Evolutionary conservation across 2,888 invertebrate species (phyloP).

Genomic region (Myathropa florea): DNA sequence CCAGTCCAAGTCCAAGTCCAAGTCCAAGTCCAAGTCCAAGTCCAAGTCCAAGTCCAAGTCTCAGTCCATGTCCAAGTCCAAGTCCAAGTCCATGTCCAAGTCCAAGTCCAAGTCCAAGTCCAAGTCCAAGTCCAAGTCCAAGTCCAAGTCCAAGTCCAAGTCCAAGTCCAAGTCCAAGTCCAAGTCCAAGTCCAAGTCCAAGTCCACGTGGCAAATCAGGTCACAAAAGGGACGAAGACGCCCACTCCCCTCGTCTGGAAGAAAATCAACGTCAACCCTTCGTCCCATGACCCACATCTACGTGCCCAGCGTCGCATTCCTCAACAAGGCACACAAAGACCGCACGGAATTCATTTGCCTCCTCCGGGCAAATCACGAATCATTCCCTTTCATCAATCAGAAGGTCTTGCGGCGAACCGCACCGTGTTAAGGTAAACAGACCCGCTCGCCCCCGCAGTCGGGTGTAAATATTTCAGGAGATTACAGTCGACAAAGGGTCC

Average conservation of each 20-base stretch:
- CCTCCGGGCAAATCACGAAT: not conserved
- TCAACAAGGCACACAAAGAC: not conserved
- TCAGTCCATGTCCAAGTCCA: not conserved
- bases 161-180: not conserved
- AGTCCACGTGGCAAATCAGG: not conserved
- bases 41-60: not conserved
- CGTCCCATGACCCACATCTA: not conserved
- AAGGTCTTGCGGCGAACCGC: not conserved
- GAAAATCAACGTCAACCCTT: not conserved
- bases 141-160: not conserved
- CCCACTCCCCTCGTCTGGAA: too few relatives aligned
- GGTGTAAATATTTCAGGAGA: not conserved
- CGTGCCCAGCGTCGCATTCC: not conserved
- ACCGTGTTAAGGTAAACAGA: not conserved
- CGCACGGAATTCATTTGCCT: not conserved
- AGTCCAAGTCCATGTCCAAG: not conserved
- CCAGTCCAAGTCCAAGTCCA: not conserved
- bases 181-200: not conserved
- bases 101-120: not conserved
- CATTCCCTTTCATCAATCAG: not conserved
- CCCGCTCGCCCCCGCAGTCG: not conserved
- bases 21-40: not conserved
- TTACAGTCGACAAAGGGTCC: not conserved
- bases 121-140: slow-evolving; percentile 1
- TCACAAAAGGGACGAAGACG: not conserved